Evolutionary conservation across 2,113 vertebrate genomes (phyloP), one percentile per base, ranked within the genome.

Genomic region (Phasianus colchicus): DNA sequence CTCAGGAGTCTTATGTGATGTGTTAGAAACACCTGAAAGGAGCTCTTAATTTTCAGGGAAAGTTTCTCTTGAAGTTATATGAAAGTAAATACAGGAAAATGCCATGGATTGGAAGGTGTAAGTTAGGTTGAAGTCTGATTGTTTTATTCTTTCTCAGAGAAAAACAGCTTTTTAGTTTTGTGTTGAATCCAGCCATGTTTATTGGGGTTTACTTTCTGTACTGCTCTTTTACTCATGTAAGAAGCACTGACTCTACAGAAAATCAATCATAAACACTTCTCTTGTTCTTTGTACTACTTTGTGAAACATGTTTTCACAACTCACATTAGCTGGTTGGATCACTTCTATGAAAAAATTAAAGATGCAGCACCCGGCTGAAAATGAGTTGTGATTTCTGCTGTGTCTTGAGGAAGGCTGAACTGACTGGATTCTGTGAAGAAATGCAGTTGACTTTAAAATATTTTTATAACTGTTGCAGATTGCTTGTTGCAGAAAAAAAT

Each of bases 301-400:
- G 6, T 87, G 74, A 54, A 57, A 73, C 6, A 2, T 76, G 3
- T 70, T 89, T 89, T 65, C 21, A 1, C 12, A 29, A 85, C 25
- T 83, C 2, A 0, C 12, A 4, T 74, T 70, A 81, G 40, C 64
- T 88, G 64, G 32, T 2, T 83, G 21, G 21, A 18, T 90, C 34
- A 60, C 27, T 80, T n/a, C n/a, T 17, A 63, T 3, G 16, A 30
- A 64, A 57, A 61, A 70, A 57, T 24, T 40, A 48, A 92, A 72
- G 13, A 20, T 47, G 55, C 34, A 43, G 20, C 50, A 38, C 7
- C 1, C 64, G n/a, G 30, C 0, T 1, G 63, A 65, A 84, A 90
- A 80, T 55, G 22, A 0, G 0, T 22, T 55, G 42, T 15, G 30
- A 14, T 17, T 30, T 3, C 50, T 67, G 5, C 72, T 27, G 40